Evolutionary conservation across 2,797 vertebrate species (phyloP).

Genomic region (Propithecus deckenii): DNA sequence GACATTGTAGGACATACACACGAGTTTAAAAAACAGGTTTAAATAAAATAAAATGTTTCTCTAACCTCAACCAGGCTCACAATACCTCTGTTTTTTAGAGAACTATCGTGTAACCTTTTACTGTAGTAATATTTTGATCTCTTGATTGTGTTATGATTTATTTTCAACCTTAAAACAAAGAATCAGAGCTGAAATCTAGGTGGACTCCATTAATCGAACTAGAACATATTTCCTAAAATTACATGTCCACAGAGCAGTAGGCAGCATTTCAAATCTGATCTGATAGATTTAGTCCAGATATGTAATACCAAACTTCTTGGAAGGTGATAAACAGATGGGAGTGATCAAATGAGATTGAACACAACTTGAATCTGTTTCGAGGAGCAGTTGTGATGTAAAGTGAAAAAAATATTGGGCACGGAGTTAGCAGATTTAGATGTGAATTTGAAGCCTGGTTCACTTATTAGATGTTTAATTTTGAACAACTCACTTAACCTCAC

Average conservation of each 20-base stretch:
- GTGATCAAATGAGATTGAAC: background rate
- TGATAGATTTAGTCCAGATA: background rate
- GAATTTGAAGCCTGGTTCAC: background rate
- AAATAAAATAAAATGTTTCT: background rate
- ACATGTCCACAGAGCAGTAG: background rate
- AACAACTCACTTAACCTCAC: background rate
- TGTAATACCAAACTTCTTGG: background rate
- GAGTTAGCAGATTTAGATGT: background rate
- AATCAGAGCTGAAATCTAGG: background rate
- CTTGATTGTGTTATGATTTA: background rate
- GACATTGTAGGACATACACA: background rate
- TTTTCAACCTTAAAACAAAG: background rate
- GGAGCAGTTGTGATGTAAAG: background rate
- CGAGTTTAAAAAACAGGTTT: background rate
- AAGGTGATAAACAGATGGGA: slow-evolving; percentile 48
- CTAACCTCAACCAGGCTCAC: background rate
- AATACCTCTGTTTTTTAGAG: background rate
- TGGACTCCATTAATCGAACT: background rate
- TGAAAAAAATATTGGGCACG: background rate
- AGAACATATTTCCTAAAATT: background rate
- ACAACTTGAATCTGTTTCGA: background rate
- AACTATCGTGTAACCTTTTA: background rate
- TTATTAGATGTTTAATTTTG: background rate
- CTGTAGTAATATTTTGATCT: background rate
- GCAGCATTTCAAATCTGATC: background rate